Evolutionary conservation across 1,140 invertebrate genomes (phyloP), one percentile per base, ranked within the genome.

Genomic region (Ostrea edulis): DNA sequence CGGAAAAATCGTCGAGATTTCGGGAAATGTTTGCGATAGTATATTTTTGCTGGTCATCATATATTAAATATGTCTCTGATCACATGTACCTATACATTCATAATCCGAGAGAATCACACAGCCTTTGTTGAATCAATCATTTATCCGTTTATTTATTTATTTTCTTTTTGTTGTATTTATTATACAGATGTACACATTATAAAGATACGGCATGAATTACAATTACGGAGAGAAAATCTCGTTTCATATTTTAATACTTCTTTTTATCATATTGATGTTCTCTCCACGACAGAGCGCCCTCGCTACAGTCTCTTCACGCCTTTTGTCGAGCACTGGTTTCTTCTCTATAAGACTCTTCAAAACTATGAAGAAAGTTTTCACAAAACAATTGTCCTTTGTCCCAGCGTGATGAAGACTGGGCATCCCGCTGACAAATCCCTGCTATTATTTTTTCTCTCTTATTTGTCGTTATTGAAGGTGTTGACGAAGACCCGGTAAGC

Each of bases 361-460:
- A 25, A 77, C 22, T 77, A 29, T 25, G 68, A 77, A 35, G 12
- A 77, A 14, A 35, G 68, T 77, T 77, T 77, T 25, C 25, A 22
- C 25, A 77, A 77, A 77, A 77, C 68, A 77, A 77, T 77, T 25
- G 25, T 77, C 11, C 11, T 35, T 77, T 77, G 68, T 77, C 68
- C 25, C 68, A 25, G 68, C 29, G 68, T 29, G 68, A 77, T 77
- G 68, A 35, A 35, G 68, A 35, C 25, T 77, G 22, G 68, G 68
- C 1, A 11, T 9, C 65, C 65, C 22, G 65, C 65, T 71, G 65
- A 71, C 65, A 77, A 77, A 77, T 77, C 68, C 68, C 68, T 77
- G 68, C 68, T 77, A 77, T 77, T 77, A 77, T 25, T 77, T 77
- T 77, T 77, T 77, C 25, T 77, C 12, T 17, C 29, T 25, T 77